Conservation (phyloP, 2,888 invertebrate genomes). For the Caenorhabditis sp. region DNA sequence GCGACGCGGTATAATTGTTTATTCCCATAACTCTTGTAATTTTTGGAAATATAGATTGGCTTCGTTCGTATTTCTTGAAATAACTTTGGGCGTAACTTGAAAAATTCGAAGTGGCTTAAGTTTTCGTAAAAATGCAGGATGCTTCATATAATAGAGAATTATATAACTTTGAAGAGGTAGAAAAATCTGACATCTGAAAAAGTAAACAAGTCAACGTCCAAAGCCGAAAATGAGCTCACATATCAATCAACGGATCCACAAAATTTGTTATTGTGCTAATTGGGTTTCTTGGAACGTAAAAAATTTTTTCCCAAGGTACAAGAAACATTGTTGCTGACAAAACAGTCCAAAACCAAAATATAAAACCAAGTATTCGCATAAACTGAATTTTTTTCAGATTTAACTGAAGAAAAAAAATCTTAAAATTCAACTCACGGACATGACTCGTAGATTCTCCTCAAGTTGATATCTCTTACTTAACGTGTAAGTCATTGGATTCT, state of each 20-base stretch:
- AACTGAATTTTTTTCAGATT: too few species aligned
- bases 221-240: not conserved
- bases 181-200: too few species aligned
- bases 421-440: not conserved
- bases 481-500: not conserved
- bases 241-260: not conserved
- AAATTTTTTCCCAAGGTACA: not conserved
- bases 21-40: too few species aligned
- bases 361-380: not conserved
- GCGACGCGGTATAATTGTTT: too few species aligned
- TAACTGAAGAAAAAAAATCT: too few species aligned
- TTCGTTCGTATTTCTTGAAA: not conserved
- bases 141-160: not conserved
- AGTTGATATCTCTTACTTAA: not conserved
- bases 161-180: too few species aligned
- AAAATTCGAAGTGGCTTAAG: not conserved
- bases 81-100: not conserved
- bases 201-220: not conserved
- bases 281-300: not conserved
- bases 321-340: not conserved
- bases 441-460: not conserved
- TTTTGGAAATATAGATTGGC: not conserved
- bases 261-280: not conserved
- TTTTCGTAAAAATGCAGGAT: not conserved
- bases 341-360: not conserved